These are phyloP conservation scores for Fistularia tabacaria DNA, from an alignment of 2,797 vertebrate species.

Conservation along the genomic window DNA sequence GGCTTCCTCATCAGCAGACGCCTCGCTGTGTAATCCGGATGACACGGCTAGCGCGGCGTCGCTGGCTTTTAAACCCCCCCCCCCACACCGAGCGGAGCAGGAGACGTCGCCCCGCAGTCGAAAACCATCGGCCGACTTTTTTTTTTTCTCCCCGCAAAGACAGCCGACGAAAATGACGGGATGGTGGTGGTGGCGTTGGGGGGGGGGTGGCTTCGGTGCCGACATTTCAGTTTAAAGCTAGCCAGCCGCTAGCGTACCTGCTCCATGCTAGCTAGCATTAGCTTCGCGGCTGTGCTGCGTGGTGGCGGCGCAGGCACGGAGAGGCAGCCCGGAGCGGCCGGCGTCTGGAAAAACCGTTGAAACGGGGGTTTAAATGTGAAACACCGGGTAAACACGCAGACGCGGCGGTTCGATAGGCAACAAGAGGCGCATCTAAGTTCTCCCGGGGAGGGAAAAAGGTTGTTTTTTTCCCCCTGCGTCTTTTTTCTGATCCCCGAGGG, in stretches of 20 bases:
- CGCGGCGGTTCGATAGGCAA: background rate
- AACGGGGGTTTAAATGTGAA: conserved; percentile 20
- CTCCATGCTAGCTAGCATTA: conserved; percentile 59
- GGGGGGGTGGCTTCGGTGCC: background rate
- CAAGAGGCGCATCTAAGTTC: background rate
- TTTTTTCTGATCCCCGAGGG: conserved; percentile 54
- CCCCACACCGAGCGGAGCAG: no score
- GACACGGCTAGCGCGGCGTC: conserved; percentile 46
- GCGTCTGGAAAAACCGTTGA: conserved; percentile 23
- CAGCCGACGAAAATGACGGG: background rate
- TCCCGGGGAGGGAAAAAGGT: background rate
- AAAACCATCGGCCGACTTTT: no score
- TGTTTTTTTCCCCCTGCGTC: conserved; percentile 13
- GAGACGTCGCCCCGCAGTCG: no score
- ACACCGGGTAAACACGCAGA: background rate
- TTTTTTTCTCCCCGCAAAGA: no score
- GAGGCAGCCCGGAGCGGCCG: background rate
- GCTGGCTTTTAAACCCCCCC: conserved; percentile 20
- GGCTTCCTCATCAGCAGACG: conserved; percentile 62
- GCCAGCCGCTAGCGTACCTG: conserved; percentile 19
- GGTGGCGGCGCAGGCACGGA: conserved; percentile 25
- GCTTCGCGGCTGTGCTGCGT: conserved; percentile 34
- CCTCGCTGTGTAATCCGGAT: conserved; percentile 40
- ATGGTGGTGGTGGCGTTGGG: background rate
- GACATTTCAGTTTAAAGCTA: conserved; percentile 1